These are phyloP conservation scores for Brachionus manjavacas DNA, from an alignment of 1,140 invertebrate genomes.

Conservation along the genomic window DNA sequence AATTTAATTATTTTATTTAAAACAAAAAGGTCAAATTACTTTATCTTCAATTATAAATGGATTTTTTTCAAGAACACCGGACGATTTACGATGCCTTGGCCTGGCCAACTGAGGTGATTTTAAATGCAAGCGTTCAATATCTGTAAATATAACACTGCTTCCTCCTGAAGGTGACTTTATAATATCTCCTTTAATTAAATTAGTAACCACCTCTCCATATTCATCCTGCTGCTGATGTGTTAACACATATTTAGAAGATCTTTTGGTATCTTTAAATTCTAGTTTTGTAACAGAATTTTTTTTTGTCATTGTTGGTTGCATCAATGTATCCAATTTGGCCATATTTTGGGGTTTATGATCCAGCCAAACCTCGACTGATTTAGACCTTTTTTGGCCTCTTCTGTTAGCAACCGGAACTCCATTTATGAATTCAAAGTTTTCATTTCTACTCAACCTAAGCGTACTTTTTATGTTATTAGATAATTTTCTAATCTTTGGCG, in stretches of 20 bases:
- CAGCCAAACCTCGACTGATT: conserved; percentile 33
- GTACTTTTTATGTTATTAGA: background rate
- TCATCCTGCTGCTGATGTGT: conserved; percentile 83
- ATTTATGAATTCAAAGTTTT: conserved; percentile 17
- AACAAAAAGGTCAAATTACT: background rate
- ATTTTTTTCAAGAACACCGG: background rate
- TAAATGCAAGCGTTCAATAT: conserved; percentile 27
- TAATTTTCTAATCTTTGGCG: background rate
- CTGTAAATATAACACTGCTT: conserved; percentile 41
- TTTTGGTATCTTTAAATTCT: conserved; percentile 17
- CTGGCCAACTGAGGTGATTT: conserved; percentile 9
- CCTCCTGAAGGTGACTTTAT: conserved; percentile 20
- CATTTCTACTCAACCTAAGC: background rate
- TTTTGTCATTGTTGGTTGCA: background rate
- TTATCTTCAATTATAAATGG: conserved; percentile 21
- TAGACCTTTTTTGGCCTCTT: conserved; percentile 5
- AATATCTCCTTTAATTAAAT: conserved; percentile 68
- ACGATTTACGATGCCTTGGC: background rate
- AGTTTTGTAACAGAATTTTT: conserved; percentile 37
- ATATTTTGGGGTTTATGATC: conserved; percentile 33
- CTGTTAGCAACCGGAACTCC: conserved; percentile 25
- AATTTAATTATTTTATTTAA: background rate
- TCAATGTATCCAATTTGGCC: conserved; percentile 13
- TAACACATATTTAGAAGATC: conserved; percentile 78
- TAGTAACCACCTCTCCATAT: conserved; percentile 84